Base-by-base conservation (phyloP, 2,113 vertebrate genomes). In the Crotalus horridus region DNA sequence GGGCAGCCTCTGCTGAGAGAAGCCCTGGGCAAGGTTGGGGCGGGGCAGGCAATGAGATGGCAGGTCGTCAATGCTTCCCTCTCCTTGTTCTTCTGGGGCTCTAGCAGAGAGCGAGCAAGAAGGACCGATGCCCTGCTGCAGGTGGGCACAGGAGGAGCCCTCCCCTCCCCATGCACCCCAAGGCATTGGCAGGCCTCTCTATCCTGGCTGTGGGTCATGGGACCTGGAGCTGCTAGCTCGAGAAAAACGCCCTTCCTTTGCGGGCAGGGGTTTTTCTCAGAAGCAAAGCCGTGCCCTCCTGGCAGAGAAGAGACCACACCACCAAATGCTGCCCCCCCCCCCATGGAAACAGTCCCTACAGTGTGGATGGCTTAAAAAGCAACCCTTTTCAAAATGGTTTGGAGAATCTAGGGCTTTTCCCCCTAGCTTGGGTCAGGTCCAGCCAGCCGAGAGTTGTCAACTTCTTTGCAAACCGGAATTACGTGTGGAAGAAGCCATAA, bases 331-430 rank as follows among this genome's bases (percentile, higher is more conserved):
- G 89, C 90, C 11, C 88, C 81, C 85, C 7, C 20, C 23, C 23
- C 29, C 12, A 2, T 69, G 61, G 0, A 9, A 89, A 87, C 48
- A 0, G 2, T n/a, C 23, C 51, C 29, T 2, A 0, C 20, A 6
- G n/a, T 7, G 74, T 29, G 29, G 29, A 17, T 21, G 21, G n/a
- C 69, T 33, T 48, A 2, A 69, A n/a, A 51, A 21, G 6, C 17
- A 46, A 2, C 13, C n/a, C 21, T 69, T 43, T 6, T 4, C 17
- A 12, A n/a, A 7, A 15, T 0, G 15, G 15, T 51, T 46, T 59
- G 56, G 39, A 6, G 10, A 9, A 29, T 1, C 69, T 8, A 3
- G 69, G 33, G 33, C 26, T 89, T 46, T 1, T 5, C 33, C 33
- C n/a, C 69, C 69, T 8, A 4, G 43, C 8, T 87, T 39, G 26